These are phyloP conservation scores for Salpingus planirostris DNA, from an alignment of 2,888 invertebrate species.

Conservation along the genomic window DNA sequence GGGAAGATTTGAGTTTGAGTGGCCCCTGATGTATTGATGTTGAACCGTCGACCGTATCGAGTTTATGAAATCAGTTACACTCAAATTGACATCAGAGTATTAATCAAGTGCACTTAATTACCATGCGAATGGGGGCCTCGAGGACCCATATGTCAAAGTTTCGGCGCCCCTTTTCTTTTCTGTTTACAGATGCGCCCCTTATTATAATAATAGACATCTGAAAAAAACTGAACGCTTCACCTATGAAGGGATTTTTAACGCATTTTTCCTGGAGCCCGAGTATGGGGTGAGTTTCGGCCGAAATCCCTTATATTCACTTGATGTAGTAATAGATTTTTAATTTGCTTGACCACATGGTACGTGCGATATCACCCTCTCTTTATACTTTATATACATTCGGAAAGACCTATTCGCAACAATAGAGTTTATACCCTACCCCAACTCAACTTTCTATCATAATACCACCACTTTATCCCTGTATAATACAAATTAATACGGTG, in stretches of 20 bases:
- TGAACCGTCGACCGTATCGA: conserved; percentile 16
- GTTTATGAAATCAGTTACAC: conserved; percentile 39
- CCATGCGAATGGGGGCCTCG: conserved; percentile 31
- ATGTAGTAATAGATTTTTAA: conserved; percentile 39
- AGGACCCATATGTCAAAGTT: conserved; percentile 36
- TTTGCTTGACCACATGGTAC: conserved; percentile 41
- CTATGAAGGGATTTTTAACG: no score
- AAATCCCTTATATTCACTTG: conserved; percentile 18
- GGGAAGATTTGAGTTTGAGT: conserved; percentile 10
- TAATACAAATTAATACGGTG: conserved; percentile 42
- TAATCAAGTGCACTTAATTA: conserved; percentile 38
- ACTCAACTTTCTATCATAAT: conserved; percentile 37
- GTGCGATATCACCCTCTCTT: no score
- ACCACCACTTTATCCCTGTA: conserved; percentile 38
- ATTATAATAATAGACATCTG: no score
- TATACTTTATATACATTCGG: no score
- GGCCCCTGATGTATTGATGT: conserved; percentile 17
- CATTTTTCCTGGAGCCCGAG: no score
- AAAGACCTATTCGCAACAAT: no score
- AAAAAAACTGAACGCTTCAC: no score
- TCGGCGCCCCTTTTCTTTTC: conserved; percentile 16
- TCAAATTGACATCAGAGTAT: conserved; percentile 37
- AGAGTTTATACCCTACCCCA: conserved; percentile 23
- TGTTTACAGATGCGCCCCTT: conserved; percentile 30
- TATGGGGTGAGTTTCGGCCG: no score